phyloP scores from a whole-genome alignment of 2,113 vertebrate genomes.

The Dicentrarchus labrax region DNA sequence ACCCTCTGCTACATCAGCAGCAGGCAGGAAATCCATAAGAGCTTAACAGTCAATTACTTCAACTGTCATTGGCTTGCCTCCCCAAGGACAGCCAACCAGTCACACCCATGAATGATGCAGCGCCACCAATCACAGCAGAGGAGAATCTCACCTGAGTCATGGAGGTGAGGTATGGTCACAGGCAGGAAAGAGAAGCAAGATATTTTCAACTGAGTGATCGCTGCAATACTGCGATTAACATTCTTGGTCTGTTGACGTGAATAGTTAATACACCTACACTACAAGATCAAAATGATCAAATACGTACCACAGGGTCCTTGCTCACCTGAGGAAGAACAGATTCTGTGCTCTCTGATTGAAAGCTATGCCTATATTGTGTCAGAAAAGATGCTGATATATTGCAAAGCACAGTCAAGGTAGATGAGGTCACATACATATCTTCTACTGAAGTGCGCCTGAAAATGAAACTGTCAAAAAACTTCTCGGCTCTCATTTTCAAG shows the following conservation, averaged over 20 bases:
- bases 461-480: slow-evolving; percentile 35
- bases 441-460: background rate
- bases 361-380: background rate
- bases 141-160: slow-evolving; percentile 50
- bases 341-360: background rate
- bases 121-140: slow-evolving; percentile 46
- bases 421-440: slow-evolving; percentile 22
- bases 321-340: background rate
- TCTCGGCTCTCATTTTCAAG: slow-evolving; percentile 23
- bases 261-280: slow-evolving; percentile 2
- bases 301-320: background rate
- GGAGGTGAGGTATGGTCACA: slow-evolving; percentile 17
- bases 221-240: background rate
- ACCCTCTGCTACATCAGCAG: slow-evolving; percentile 68
- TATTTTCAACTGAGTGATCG: slow-evolving; percentile 3
- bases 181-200: slow-evolving; percentile 3
- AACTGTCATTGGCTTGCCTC: slow-evolving; percentile 65
- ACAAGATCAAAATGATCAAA: background rate
- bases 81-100: slow-evolving; percentile 67
- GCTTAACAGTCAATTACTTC: slow-evolving; percentile 77
- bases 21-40: slow-evolving; percentile 73
- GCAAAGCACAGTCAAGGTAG: background rate
- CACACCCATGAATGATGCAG: slow-evolving; percentile 54
- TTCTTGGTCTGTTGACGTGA: slow-evolving; percentile 8
- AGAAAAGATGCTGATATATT: slow-evolving; percentile 4